A percentile compares a stretch with the other conserved stretches of the same genome.
These are phyloP conservation scores for Marronus borbonicus DNA, from an alignment of 2,888 invertebrate genomes.

Conservation along the genomic window DNA sequence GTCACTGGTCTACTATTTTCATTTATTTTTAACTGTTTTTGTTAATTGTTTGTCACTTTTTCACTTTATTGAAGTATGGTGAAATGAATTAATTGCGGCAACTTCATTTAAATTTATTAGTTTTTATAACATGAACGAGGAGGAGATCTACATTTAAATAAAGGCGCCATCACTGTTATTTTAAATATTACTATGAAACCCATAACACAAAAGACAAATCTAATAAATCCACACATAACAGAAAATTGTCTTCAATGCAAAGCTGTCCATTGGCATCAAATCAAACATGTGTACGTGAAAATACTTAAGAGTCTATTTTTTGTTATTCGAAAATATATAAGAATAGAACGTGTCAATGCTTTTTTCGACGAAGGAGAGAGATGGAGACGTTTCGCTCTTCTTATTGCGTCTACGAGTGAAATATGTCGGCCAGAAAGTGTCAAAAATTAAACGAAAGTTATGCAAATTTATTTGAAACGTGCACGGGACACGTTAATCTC, in stretches of 20 bases:
- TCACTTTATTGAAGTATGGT: no score
- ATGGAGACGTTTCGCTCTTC: constrained; percentile 27
- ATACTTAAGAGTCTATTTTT: neutral
- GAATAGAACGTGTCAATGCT: constrained; percentile 14
- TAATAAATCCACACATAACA: neutral
- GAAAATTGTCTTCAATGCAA: neutral
- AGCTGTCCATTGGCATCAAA: neutral
- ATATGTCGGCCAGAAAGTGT: constrained; percentile 39
- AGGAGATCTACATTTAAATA: no score
- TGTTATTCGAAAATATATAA: neutral
- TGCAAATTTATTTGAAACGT: constrained; percentile 51
- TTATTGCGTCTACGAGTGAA: constrained; percentile 35
- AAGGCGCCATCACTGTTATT: no score
- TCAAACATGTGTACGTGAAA: neutral
- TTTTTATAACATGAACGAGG: no score
- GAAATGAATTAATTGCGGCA: no score
- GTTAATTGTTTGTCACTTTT: no score
- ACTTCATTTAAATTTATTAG: no score
- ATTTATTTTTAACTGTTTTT: no score
- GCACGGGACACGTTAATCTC: constrained; percentile 50
- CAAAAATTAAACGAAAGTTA: constrained; percentile 52
- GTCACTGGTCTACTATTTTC: no score
- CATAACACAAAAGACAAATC: neutral
- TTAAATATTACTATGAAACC: neutral
- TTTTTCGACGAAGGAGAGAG: constrained; percentile 7